Evolutionary conservation across 2,797 vertebrate species (phyloP).

Genomic region (Falco berigora): DNA sequence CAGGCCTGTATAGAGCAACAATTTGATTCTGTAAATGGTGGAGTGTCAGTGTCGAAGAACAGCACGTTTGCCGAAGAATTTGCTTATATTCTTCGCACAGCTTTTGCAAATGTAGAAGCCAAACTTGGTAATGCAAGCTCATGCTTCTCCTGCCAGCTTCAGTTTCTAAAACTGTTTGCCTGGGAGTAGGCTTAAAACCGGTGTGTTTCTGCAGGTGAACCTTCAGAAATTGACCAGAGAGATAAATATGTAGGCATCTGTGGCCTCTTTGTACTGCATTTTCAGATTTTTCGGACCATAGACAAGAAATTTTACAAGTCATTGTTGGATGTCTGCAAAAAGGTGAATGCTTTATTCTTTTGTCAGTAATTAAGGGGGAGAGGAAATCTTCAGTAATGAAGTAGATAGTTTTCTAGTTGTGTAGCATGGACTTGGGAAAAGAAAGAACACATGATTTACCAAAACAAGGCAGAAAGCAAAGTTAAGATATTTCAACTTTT

Average conservation of each 20-base stretch:
- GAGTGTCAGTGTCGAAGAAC: constrained; percentile 89
- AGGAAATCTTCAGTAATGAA: neutral
- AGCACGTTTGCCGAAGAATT: constrained; percentile 95
- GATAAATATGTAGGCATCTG: constrained; percentile 92
- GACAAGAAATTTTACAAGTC: constrained; percentile 97
- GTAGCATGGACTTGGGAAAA: neutral
- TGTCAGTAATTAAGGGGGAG: neutral
- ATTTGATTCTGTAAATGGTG: constrained; percentile 88
- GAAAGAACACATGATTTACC: neutral
- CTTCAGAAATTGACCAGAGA: constrained; percentile 96
- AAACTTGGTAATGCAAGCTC: constrained; percentile 85
- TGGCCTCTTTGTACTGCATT: constrained; percentile 91
- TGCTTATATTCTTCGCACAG: constrained; percentile 86
- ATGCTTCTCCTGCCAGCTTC: neutral
- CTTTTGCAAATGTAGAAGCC: constrained; percentile 89
- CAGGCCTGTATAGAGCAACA: constrained; percentile 96
- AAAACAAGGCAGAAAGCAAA: neutral
- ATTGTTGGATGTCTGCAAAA: constrained; percentile 93
- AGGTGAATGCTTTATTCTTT: constrained; percentile 75
- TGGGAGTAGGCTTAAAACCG: neutral
- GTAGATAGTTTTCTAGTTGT: neutral
- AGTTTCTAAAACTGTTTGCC: neutral
- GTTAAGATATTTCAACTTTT: neutral
- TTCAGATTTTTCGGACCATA: constrained; percentile 92
- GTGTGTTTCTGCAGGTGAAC: constrained; percentile 81